These are phyloP conservation scores for Pseudoatta argentina DNA, from an alignment of 1,140 invertebrate species.

Conservation along the genomic window DNA sequence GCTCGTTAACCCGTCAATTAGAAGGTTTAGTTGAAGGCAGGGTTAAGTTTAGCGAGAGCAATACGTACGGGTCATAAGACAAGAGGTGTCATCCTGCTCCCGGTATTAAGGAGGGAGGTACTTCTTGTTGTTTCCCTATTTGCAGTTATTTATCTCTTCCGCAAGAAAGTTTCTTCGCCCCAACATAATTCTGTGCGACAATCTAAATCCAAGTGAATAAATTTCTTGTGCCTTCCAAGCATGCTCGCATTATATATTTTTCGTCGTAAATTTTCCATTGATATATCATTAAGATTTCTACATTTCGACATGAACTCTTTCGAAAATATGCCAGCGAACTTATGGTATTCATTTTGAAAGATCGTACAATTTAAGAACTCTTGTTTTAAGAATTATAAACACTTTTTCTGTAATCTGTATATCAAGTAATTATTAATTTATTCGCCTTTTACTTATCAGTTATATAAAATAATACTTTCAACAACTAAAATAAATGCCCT, in stretches of 20 bases:
- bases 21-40: constrained; percentile 79
- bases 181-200: neutral
- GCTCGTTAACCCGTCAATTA: constrained; percentile 84
- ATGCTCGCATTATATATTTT: neutral
- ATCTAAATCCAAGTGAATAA: neutral
- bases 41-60: constrained; percentile 76
- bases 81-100: constrained; percentile 82
- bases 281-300: neutral
- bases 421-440: neutral
- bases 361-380: neutral
- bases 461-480: neutral
- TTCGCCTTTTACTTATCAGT: neutral
- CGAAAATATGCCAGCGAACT: neutral
- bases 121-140: constrained; percentile 25
- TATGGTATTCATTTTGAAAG: neutral
- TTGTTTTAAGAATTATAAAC: neutral
- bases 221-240: neutral
- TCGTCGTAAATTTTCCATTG: neutral
- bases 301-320: neutral
- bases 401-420: neutral
- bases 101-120: constrained; percentile 21
- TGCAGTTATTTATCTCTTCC: constrained; percentile 46
- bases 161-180: neutral
- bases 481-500: too few relatives aligned
- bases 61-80: constrained; percentile 80